Evolutionary conservation across 2,113 vertebrate species (phyloP), one percentile per base, ranked within the genome.

Genomic region (Piaya cayana): DNA sequence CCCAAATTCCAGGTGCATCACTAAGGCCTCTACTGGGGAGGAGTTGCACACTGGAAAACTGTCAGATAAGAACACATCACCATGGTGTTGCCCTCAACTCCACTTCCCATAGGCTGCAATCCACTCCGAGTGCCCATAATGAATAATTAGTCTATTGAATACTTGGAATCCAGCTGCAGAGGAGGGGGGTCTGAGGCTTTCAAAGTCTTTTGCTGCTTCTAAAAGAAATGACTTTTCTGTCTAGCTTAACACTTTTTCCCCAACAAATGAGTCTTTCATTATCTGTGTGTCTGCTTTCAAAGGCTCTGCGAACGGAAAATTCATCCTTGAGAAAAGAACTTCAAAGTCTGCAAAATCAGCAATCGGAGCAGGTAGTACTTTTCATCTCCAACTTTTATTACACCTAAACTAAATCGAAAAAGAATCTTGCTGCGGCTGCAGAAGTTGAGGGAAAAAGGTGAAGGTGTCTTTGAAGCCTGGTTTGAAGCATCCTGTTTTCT

Each of bases 261-360:
- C 90, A 59, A 9, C 80, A 96, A 95, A 86, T 50, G 90, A 88
- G 59, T 19, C 43, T 75, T 87, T 96, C 90, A 72, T 92, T 84
- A 78, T 80, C 69, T 94, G 29, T 95, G 63, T 96, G 27, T 97
- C 93, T 90, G 88, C 81, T 97, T 97, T 97, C 94, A 93, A 98
- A 99, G 99, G 96, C 62, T 20, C 68, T 99, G 90, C 98, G 98
- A 96, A 97, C 96, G 6, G 98, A 99, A 95, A 98, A 98, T 47
- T 97, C 98, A 65, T 96, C 95, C 86, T 95, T 99, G 85, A 98
- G 97, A 86, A 97, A 96, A 89, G 98, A 98, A 91, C 94, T 99
- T 81, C 98, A 98, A 90, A 97, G 96, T 45, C 93, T 99, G 86
- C 98, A 98, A 93, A 98, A 97, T 94, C 97, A 98, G 92, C 97